Evolutionary conservation across 92 coral and sea anemone genomes (phyloP), one percentile per base, ranked within the genome.

Genomic region (Plumapathes pennacea): DNA sequence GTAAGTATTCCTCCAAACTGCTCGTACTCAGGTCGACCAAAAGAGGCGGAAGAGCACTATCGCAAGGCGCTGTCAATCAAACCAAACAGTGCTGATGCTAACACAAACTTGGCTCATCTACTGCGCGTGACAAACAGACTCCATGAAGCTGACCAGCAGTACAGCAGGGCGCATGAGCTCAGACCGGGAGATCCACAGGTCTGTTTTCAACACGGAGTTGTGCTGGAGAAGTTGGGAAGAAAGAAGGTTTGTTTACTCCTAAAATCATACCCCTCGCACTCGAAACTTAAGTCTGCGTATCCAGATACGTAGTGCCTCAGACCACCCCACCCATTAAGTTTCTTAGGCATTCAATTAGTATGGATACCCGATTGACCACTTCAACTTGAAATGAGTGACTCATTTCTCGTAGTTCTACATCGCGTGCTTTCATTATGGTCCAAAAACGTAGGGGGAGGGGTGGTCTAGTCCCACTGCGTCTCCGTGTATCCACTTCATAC

Each of bases 61-160:
- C 31, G 46, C n/a, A 86, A 71, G 36, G 89, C 95, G 19, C 63
- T 86, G 49, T 81, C 89, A 14, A 58, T 86, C 64, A 71, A 74
- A 60, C 95, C 95, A 38, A 54, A 52, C 66, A 86, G 95, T 54
- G 82, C 81, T 31, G 88, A 81, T 29, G 89, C 85, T 25, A 76
- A 74, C 67, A 76, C 83, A 4, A 86, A 86, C 53, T 55, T 81
- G 38, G 95, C 89, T 23, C 88, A 86, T 52, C 63, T 86, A 50
- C 38, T 86, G 13, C 74, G 95, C 38, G 66, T 65, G 44, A 43
- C 69, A 4, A 38, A 32, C 19, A 80, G 95, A 11, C 66, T 67
- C 30, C 18, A 32, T 3, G 85, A 86, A 32, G 95, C 95, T 0
- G 56, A 75, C 43, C 3, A n/a, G 4, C 95, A 52, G 27, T 86